A percentile compares a stretch with the other conserved stretches of the same genome.
Evolutionary conservation across 2,888 invertebrate genomes (phyloP).

Genomic region (Agriopis aurantiaria): DNA sequence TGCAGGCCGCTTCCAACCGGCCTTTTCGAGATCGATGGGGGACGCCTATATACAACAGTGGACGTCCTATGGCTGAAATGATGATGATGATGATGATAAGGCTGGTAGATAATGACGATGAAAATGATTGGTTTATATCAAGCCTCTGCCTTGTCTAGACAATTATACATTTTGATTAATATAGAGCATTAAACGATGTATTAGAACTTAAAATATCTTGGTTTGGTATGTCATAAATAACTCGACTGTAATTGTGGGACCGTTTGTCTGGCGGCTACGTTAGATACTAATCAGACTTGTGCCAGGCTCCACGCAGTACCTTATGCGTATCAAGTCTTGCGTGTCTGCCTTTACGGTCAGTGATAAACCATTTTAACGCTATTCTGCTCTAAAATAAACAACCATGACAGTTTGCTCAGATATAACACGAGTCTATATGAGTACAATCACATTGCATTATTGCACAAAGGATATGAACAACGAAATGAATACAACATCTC

Average conservation of each 20-base stretch:
- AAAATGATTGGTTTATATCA: constrained; percentile 27
- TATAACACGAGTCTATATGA: constrained; percentile 50
- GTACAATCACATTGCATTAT: constrained; percentile 71
- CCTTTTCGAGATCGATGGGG: too few relatives aligned
- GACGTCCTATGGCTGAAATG: too few relatives aligned
- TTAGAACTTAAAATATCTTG: constrained; percentile 51
- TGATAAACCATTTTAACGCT: constrained; percentile 48
- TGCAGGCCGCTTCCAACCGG: too few relatives aligned
- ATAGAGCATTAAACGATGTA: too few relatives aligned
- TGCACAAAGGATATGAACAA: constrained; percentile 75
- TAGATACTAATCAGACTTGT: constrained; percentile 68
- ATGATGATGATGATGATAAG: too few relatives aligned
- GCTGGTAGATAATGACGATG: too few relatives aligned
- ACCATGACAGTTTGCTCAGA: constrained; percentile 39
- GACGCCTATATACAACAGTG: too few relatives aligned
- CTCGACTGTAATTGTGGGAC: constrained; percentile 71
- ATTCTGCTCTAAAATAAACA: constrained; percentile 48
- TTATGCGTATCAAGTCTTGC: constrained; percentile 57
- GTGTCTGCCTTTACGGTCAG: constrained; percentile 54
- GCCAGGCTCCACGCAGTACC: constrained; percentile 55
- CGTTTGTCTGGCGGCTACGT: constrained; percentile 64
- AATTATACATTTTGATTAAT: too few relatives aligned
- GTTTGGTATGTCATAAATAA: constrained; percentile 69
- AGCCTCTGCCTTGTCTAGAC: constrained; percentile 42
- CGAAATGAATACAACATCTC: constrained; percentile 69